These are phyloP conservation scores for Myotis myotis DNA, from an alignment of 2,797 vertebrate genomes.

Conservation along the genomic window DNA sequence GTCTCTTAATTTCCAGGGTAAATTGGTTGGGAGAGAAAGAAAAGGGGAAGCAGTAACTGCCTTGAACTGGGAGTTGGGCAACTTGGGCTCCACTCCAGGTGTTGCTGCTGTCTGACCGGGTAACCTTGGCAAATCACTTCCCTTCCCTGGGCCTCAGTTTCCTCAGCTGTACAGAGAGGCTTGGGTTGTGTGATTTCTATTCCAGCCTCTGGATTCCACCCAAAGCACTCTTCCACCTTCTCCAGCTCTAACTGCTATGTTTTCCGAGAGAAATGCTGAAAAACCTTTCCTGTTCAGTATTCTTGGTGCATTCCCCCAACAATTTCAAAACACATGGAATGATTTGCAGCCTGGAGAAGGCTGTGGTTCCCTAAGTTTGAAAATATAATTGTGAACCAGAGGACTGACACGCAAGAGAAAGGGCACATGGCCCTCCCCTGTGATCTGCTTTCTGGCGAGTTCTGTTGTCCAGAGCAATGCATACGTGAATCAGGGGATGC, in stretches of 20 bases:
- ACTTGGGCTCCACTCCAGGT: not conserved
- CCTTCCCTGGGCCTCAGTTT: not conserved
- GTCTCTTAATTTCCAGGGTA: not conserved
- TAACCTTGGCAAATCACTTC: not conserved
- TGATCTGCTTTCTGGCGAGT: not conserved
- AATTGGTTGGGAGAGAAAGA: not conserved
- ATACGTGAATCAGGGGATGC: not conserved
- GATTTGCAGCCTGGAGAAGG: not conserved
- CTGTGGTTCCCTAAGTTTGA: not conserved
- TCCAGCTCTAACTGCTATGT: not conserved
- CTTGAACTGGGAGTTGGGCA: not conserved
- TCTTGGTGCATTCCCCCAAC: not conserved
- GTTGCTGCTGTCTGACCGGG: not conserved
- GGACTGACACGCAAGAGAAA: not conserved
- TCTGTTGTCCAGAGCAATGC: not conserved
- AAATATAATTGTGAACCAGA: constrained; percentile 10
- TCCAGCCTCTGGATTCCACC: not conserved
- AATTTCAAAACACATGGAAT: constrained; percentile 33
- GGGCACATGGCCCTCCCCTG: not conserved
- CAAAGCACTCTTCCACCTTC: not conserved
- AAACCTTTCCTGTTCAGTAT: not conserved
- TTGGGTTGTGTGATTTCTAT: not conserved
- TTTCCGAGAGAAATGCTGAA: not conserved
- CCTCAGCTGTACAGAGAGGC: not conserved
- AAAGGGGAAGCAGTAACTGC: not conserved